A percentile compares a stretch with the other conserved stretches of the same genome.
These are phyloP conservation scores for Plusia festucae DNA, from an alignment of 2,888 invertebrate genomes.

Conservation along the genomic window DNA sequence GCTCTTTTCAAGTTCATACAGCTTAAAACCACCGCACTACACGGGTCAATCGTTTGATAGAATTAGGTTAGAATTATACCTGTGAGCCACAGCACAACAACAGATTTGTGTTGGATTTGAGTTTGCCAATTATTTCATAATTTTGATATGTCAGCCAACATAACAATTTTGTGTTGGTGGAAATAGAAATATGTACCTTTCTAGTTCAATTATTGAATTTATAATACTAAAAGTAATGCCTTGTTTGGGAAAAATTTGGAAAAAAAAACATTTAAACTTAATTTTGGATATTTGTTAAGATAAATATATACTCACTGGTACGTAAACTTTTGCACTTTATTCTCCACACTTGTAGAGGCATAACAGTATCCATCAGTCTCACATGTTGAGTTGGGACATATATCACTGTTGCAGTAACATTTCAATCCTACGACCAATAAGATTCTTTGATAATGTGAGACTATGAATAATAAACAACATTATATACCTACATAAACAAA, in stretches of 20 bases:
- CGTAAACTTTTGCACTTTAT: constrained; percentile 90
- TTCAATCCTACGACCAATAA: constrained; percentile 90
- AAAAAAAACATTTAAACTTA: constrained; percentile 21
- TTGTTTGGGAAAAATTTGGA: constrained; percentile 33
- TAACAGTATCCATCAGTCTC: constrained; percentile 97
- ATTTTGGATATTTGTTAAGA: constrained; percentile 16
- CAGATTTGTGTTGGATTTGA: constrained; percentile 78
- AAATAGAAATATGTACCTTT: constrained; percentile 66
- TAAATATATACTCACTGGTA: constrained; percentile 92
- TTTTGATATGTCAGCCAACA: constrained; percentile 36
- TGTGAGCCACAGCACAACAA: constrained; percentile 54
- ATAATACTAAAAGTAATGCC: constrained; percentile 23
- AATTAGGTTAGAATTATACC: constrained; percentile 74
- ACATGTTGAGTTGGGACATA: constrained; percentile 94
- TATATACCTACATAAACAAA: background rate
- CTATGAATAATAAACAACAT: background rate
- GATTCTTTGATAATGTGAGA: background rate
- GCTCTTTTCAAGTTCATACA: constrained; percentile 85
- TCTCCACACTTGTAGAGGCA: constrained; percentile 92
- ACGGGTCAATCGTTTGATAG: constrained; percentile 79
- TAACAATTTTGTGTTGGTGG: constrained; percentile 36
- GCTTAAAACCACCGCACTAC: constrained; percentile 88
- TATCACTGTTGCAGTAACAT: constrained; percentile 96
- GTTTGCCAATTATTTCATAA: constrained; percentile 74
- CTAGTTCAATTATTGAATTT: constrained; percentile 9